Conservation (phyloP, 2,797 vertebrate genomes). For the Pristis pectinata region DNA sequence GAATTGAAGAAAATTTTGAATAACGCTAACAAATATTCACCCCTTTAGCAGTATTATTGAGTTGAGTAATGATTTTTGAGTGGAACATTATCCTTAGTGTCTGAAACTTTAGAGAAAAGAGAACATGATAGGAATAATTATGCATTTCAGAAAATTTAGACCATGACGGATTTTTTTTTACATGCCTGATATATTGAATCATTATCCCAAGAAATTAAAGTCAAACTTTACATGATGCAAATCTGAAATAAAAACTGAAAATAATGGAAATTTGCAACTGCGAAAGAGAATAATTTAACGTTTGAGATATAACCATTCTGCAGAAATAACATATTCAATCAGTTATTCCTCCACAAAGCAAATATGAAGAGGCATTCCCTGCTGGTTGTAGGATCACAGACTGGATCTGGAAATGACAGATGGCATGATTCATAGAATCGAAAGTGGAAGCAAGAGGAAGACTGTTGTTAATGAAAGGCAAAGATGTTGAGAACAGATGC, state of each 20-base stretch:
- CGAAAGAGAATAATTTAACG: neutral
- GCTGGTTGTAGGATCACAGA: neutral
- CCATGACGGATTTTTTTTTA: neutral
- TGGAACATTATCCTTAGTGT: neutral
- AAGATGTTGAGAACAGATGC: neutral
- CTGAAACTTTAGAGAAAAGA: neutral
- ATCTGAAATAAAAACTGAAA: neutral
- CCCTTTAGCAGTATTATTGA: neutral
- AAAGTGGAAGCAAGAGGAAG: neutral
- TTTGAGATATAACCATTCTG: neutral
- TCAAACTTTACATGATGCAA: neutral
- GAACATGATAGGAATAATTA: neutral
- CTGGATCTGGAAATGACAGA: slow-evolving; percentile 21
- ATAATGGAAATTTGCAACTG: neutral
- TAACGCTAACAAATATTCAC: neutral
- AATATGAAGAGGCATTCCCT: neutral
- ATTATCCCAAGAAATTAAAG: no score
- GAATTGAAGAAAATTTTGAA: neutral
- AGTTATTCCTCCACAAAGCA: neutral
- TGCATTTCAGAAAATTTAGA: neutral
- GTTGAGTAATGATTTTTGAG: neutral
- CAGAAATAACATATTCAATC: neutral
- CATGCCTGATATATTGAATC: no score
- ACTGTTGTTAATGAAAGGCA: neutral
- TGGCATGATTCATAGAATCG: slow-evolving; percentile 9